Evolutionary conservation across 2,888 invertebrate genomes (phyloP).

Genomic region (Diadromus collaris): DNA sequence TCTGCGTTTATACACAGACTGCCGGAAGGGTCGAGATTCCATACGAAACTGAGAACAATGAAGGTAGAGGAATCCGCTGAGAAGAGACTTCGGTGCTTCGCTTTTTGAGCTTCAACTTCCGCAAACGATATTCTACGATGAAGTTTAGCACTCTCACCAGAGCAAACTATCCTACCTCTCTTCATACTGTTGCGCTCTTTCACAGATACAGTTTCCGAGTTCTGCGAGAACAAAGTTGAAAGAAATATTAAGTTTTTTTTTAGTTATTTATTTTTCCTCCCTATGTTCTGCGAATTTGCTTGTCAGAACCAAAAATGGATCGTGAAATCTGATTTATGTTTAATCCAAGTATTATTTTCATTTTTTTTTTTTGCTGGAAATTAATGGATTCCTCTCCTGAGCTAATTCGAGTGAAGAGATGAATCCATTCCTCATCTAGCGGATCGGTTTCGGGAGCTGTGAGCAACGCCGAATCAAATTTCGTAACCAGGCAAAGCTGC

Average conservation of each 20-base stretch:
- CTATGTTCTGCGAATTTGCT: background rate
- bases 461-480: conserved; percentile 27
- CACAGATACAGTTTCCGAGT: background rate
- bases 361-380: background rate
- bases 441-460: background rate
- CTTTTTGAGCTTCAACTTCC: background rate
- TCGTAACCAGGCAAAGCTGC: conserved; percentile 12
- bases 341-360: background rate
- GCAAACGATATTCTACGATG: background rate
- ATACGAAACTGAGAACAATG: conserved; percentile 17
- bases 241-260: background rate
- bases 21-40: conserved; percentile 27
- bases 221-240: background rate
- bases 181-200: background rate
- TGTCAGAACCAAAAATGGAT: background rate
- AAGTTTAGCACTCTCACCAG: background rate
- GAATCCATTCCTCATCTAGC: background rate
- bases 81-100: background rate
- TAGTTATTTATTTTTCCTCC: background rate
- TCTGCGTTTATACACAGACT: background rate
- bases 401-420: too few species aligned
- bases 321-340: background rate
- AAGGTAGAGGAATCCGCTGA: background rate
- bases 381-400: background rate
- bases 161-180: background rate